phyloP scores from a whole-genome alignment of 2,797 vertebrate genomes.

The Malacoraja senta region DNA sequence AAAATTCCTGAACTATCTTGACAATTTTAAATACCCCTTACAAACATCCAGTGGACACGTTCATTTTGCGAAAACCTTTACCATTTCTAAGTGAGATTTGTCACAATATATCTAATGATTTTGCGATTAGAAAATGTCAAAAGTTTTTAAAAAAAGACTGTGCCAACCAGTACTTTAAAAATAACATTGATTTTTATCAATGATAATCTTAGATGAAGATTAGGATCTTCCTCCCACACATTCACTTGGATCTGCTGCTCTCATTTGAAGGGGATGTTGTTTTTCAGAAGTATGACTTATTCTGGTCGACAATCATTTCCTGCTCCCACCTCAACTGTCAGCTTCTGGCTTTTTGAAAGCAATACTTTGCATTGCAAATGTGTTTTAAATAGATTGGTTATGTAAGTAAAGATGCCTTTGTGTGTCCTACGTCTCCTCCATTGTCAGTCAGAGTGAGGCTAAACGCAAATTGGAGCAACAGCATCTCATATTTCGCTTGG shows the following conservation, averaged over 20 bases:
- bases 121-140: background rate
- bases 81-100: background rate
- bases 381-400: background rate
- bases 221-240: conserved; percentile 9
- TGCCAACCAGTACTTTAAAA: background rate
- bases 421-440: too few species aligned
- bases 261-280: background rate
- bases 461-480: too few species aligned
- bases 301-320: conserved; percentile 23
- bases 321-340: conserved; percentile 13
- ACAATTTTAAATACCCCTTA: background rate
- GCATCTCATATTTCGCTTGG: too few species aligned
- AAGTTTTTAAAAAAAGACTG: background rate
- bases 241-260: background rate
- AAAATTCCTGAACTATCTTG: background rate
- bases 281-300: conserved; percentile 30
- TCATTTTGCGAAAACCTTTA: background rate
- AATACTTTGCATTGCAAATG: background rate
- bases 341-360: background rate
- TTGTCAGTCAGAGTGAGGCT: too few species aligned
- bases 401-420: background rate
- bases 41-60: background rate
- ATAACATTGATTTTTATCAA: conserved; percentile 16
- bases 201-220: conserved; percentile 25
- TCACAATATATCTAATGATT: background rate